Conservation (phyloP, 1,140 invertebrate genomes). For the Fopius arisanus region DNA sequence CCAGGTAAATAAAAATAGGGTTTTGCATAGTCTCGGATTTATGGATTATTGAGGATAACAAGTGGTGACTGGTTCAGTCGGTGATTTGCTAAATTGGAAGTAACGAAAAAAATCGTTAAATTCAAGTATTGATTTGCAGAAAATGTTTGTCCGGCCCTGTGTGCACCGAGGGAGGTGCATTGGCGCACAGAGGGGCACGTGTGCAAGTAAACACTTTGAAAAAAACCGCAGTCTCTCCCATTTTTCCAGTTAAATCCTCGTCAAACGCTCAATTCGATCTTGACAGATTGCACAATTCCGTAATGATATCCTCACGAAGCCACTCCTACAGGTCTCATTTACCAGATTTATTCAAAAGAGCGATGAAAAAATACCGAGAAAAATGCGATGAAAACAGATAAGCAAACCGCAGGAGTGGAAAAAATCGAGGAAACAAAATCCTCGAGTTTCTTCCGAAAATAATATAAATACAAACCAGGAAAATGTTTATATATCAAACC, state of each 20-base stretch:
- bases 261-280: neutral
- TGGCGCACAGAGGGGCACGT: conserved; percentile 10
- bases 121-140: conserved; percentile 23
- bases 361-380: neutral
- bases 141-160: conserved; percentile 9
- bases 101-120: neutral
- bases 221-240: neutral
- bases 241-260: neutral
- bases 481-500: too few species aligned
- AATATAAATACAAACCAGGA: neutral
- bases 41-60: too few species aligned
- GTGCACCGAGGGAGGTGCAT: neutral
- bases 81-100: too few species aligned
- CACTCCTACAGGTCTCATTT: neutral
- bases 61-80: too few species aligned
- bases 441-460: too few species aligned
- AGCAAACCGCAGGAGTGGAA: neutral
- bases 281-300: neutral
- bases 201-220: conserved; percentile 12
- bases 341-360: neutral
- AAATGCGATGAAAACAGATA: neutral
- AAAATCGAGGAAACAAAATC: neutral
- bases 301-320: neutral
- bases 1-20: too few species aligned
- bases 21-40: too few species aligned